These are phyloP conservation scores for Nannoperca australis DNA, from an alignment of 2,797 vertebrate genomes.

Conservation along the genomic window DNA sequence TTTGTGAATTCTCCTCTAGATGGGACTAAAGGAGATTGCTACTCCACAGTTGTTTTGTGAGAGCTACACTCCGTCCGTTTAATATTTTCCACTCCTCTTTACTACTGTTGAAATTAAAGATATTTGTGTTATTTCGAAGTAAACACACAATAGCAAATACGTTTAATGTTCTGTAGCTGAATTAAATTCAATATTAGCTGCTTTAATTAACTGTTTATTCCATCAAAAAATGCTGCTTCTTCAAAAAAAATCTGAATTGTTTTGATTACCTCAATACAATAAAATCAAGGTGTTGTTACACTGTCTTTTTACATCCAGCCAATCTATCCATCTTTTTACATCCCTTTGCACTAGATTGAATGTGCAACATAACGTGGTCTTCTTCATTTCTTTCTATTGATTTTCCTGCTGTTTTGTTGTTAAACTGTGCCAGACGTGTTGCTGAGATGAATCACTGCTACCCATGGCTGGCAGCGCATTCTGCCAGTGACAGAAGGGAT, in stretches of 20 bases:
- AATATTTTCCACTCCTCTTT: slow-evolving; percentile 50
- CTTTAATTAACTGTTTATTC: slow-evolving; percentile 60
- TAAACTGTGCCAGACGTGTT: slow-evolving; percentile 94
- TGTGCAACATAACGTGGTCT: slow-evolving; percentile 67
- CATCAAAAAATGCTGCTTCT: slow-evolving; percentile 59
- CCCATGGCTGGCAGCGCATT: slow-evolving; percentile 93
- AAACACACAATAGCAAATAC: slow-evolving; percentile 56
- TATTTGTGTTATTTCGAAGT: slow-evolving; percentile 56
- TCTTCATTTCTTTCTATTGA: slow-evolving; percentile 91
- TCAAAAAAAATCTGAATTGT: slow-evolving; percentile 38
- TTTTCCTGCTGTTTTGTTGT: slow-evolving; percentile 90
- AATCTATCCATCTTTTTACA: slow-evolving; percentile 52
- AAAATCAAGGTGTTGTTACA: slow-evolving; percentile 47
- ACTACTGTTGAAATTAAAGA: slow-evolving; percentile 52
- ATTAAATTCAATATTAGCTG: slow-evolving; percentile 51
- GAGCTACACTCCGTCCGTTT: slow-evolving; percentile 23
- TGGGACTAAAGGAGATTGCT: slow-evolving; percentile 75
- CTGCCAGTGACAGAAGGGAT: slow-evolving; percentile 98
- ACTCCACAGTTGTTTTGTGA: slow-evolving; percentile 19
- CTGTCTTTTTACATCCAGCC: slow-evolving; percentile 47
- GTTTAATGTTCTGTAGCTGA: slow-evolving; percentile 49
- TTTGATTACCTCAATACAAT: slow-evolving; percentile 51
- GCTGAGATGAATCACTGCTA: slow-evolving; percentile 96
- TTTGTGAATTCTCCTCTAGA: slow-evolving; percentile 76
- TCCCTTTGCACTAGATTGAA: slow-evolving; percentile 64